Conservation (phyloP, 2,113 vertebrate genomes). For the Paedocypris sp. region DNA sequence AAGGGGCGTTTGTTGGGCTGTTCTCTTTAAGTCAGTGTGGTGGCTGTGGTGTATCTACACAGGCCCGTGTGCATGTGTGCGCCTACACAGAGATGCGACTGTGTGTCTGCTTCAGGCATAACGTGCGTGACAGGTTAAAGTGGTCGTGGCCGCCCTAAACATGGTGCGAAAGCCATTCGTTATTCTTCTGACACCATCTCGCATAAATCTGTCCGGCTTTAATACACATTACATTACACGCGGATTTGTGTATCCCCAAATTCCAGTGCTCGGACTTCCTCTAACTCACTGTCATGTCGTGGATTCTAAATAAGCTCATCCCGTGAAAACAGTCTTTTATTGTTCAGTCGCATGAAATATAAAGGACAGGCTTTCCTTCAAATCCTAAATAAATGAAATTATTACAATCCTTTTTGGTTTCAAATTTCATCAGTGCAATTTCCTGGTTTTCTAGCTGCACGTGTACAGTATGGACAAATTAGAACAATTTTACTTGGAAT, state of each 20-base stretch:
- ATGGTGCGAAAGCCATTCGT: slow-evolving; percentile 2
- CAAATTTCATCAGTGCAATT: slow-evolving; percentile 39
- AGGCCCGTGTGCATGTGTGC: slow-evolving; percentile 24
- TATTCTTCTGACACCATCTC: not conserved
- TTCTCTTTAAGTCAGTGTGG: slow-evolving; percentile 21
- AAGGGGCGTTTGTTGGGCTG: slow-evolving; percentile 48
- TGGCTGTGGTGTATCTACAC: slow-evolving; percentile 9
- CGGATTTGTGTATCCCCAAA: not conserved
- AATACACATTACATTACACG: not conserved
- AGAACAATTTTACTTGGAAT: no score
- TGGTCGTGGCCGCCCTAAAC: not conserved
- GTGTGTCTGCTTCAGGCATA: not conserved
- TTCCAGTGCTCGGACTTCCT: no score
- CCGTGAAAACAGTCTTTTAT: no score
- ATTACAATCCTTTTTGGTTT: slow-evolving; percentile 33
- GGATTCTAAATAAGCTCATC: no score
- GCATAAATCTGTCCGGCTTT: not conserved
- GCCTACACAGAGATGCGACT: slow-evolving; percentile 15
- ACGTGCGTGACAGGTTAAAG: slow-evolving; percentile 1
- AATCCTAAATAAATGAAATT: no score
- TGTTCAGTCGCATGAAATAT: slow-evolving; percentile 24
- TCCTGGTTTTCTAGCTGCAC: no score
- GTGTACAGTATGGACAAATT: no score
- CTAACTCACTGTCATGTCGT: no score
- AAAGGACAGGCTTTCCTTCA: slow-evolving; percentile 16